phyloP scores from a whole-genome alignment of 2,888 invertebrate genomes.

The Syritta pipiens region DNA sequence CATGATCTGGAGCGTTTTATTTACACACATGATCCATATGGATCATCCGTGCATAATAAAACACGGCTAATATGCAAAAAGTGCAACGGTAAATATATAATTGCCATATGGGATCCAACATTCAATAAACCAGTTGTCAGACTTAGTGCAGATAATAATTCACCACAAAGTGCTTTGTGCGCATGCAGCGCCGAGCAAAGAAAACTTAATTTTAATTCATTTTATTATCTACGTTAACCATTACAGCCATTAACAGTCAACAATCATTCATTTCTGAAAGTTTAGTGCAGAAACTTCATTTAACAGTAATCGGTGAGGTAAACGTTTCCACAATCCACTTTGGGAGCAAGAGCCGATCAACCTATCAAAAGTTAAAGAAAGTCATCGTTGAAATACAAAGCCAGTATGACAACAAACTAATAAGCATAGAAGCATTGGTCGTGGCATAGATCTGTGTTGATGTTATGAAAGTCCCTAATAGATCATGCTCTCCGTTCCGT shows the following conservation, averaged over 20 bases:
- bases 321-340: conserved; percentile 1
- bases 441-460: not conserved
- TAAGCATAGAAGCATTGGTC: not conserved
- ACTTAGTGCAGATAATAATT: no score
- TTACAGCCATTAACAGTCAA: no score
- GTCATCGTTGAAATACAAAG: not conserved
- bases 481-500: not conserved
- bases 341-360: no score
- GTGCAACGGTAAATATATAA: conserved; percentile 4
- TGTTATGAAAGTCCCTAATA: not conserved
- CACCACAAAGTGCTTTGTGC: no score
- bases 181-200: not conserved
- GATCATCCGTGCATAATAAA: no score
- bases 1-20: no score
- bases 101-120: conserved; percentile 3
- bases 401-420: not conserved
- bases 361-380: no score
- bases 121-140: no score
- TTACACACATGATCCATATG: no score
- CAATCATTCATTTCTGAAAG: not conserved
- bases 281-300: conserved; percentile 1
- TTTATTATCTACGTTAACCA: conserved; percentile 3
- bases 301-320: not conserved
- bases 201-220: not conserved
- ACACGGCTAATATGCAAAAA: not conserved